Evolutionary conservation across 2,797 vertebrate species (phyloP), one percentile per base, ranked within the genome.

Genomic region (Sebastes oblongus): DNA sequence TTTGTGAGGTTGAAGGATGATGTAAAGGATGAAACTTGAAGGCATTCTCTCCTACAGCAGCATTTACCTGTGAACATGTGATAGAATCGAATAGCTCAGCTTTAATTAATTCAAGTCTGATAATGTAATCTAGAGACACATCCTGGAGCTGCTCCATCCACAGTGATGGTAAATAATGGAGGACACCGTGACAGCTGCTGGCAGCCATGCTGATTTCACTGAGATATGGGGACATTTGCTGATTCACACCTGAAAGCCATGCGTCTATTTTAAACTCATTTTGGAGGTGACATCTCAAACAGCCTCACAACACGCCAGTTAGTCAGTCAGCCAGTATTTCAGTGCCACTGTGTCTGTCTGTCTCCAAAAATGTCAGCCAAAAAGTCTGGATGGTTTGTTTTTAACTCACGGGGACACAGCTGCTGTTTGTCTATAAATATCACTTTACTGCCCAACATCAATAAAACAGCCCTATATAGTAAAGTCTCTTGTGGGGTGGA

Each of bases 371-470:
- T 61, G 20, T 69, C 25, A 39, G 25, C 30, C 25, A 46, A 65
- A 65, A 75, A 9, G 72, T 54, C 52, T 50, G 52, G 24, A 66
- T 58, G 29, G 24, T 65, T 46, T 67, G 39, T 73, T 78, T 84
- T 80, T 59, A 74, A 74, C 52, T 64, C 16, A 32, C 25, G 13
- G 36, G 13, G 58, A 50, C 67, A 65, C 74, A 64, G 55, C 73
- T 80, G 69, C 14, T 52, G 65, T 55, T 77, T 18, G 30, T 54
- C 80, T 77, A 76, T 75, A 71, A 81, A 77, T 72, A 75, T 27
- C 8, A 20, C 46, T 36, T 86, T 69, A 85, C 75, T 50, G 29
- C 30, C 32, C 8, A 54, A 14, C 34, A 50, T 36, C 56, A 78
- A 29, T n/a, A 8, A 68, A 66, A 56, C 1, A 52, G 54, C 29